Evolutionary conservation across 2,113 vertebrate species (phyloP), one percentile per base, ranked within the genome.

Genomic region (Syngnathoides biaculeatus): DNA sequence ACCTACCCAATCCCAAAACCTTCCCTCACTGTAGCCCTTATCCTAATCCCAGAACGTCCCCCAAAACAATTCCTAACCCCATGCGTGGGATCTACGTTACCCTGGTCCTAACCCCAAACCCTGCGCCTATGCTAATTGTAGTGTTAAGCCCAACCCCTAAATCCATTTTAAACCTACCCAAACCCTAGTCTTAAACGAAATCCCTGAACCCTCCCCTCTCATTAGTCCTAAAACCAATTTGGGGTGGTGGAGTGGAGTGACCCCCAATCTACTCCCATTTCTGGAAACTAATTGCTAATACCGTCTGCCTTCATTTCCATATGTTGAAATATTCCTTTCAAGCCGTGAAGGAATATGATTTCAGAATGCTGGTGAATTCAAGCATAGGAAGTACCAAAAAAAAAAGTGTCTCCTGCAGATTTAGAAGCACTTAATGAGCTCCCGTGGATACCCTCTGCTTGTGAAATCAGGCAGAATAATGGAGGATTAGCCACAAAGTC

Each of bases 391-490:
- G 14, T 22, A 1, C 4, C 12, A 58, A 12, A 47, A 4, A 75
- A 53, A 53, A 3, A 77, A 53, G 58, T 64, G 71, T 75, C 73
- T 70, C 58, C 38, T 24, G 64, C 27, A 11, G 68, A 75, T 71
- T 74, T 50, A 69, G 56, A 74, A 79, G 63, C 66, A 13, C 24
- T 43, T 64, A 47, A 83, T 45, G 77, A 81, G 70, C 73, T 76
- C 65, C 62, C 64, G 65, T 64, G 48, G 73, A 79, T 78, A 71
- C 64, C 56, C 47, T 62, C 53, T 0, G 60, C 27, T 73, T 78
- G 74, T 76, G 75, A 82, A 85, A 80, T 73, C 66, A 68, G n/a
- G 61, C 77, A 47, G 67, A 74, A 74, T 84, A 85, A 78, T 59
- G 40, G 57, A n/a, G 62, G 70, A 81, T 85, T 76, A 87, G 72